Conservation (phyloP, 2,888 invertebrate genomes). For the Bruchidius siliquastri region DNA sequence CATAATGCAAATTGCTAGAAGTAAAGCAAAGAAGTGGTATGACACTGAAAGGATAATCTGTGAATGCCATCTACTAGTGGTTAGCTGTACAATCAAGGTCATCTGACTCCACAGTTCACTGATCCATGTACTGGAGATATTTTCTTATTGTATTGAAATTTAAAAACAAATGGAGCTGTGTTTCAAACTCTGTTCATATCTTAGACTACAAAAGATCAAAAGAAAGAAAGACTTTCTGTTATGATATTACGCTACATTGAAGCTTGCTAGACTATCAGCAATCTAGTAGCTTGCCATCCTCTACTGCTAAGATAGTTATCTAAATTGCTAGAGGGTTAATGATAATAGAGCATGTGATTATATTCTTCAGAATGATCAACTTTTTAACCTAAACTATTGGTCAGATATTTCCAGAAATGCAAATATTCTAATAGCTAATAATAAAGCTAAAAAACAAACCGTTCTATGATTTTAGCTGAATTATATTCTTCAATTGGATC, state of each 20-base stretch:
- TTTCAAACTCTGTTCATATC: not conserved
- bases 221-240: not conserved
- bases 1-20: not conserved
- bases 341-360: not conserved
- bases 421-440: too few species aligned
- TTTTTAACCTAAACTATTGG: not conserved
- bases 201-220: too few species aligned
- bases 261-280: not conserved
- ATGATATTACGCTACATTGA: not conserved
- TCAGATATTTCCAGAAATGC: too few species aligned
- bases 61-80: not conserved
- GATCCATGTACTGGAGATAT: not conserved
- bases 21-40: not conserved
- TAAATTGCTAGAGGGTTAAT: not conserved
- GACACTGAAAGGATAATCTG: not conserved
- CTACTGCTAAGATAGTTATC: not conserved
- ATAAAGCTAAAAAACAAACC: too few species aligned
- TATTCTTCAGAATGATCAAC: not conserved
- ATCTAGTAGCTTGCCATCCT: not conserved
- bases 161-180: not conserved
- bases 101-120: not conserved
- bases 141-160: too few species aligned
- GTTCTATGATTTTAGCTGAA: too few species aligned
- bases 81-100: not conserved
- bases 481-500: too few species aligned